Base-by-base conservation (phyloP, 2,888 invertebrate species). In the Brachylomia viminalis region DNA sequence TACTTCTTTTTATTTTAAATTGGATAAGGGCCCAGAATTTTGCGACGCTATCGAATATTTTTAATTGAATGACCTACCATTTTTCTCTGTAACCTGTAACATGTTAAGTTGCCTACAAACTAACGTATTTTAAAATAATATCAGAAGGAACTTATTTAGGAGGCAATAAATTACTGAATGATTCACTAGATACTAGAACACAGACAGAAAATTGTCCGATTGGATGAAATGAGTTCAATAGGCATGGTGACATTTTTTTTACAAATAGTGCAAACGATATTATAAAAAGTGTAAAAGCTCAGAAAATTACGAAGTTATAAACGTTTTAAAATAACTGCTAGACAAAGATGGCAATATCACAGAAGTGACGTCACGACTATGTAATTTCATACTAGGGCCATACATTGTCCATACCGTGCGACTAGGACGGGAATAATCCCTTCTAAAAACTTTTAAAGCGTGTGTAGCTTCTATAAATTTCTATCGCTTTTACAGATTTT, bases 11-110 rank as follows among this genome's bases (percentile, higher is more conserved):
- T 92, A 88, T 94, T 93, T 91, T 72, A 61, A 75, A 69, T 69
- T 72, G 72, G 54, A 70, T 89, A 85, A 65, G 82, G 81, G 80
- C 84, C 84, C 85, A 80, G 72, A 88, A 90, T 92, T 95, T 95
- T 95, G 94, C 94, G 94, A 95, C 91, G 94, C 95, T 95, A 93
- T 92, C 93, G 94, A 93, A 77, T 77, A 80, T 79, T 72, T 56
- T 58, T 54, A 47, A 75, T 73, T 83, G 75, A 86, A 86, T 80
- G 83, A 91, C 84, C 93, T 95, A 96, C 96, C 96, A 96, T 96
- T 96, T 96, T 96, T 96, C 95, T 92, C 84, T 93, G 93, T 93
- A 88, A 72, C 11, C 65, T 70, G 42, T 59, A 54, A 69, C 47
- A 65, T 62, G 2, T 67, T 73, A 68, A 61, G 54, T 59, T 33